A percentile compares a stretch with the other conserved stretches of the same genome.
These are phyloP conservation scores for Panagrolaimus sp. DNA, from an alignment of 1,140 invertebrate genomes.

Conservation along the genomic window DNA sequence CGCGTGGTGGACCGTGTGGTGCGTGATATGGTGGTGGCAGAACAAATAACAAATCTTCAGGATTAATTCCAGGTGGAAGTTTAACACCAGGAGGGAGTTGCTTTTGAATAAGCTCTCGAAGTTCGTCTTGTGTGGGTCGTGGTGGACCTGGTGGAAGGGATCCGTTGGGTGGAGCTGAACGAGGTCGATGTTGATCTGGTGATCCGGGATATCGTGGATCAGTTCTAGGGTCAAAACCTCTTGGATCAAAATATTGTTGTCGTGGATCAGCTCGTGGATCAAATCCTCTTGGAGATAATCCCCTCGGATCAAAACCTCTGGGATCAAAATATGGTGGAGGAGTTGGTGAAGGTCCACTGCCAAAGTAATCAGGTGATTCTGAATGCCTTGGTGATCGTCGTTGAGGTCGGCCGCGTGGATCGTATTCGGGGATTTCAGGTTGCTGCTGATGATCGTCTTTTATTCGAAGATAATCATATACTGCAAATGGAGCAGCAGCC, in stretches of 20 bases:
- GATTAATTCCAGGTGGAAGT: slow-evolving; percentile 29
- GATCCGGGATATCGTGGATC: background rate
- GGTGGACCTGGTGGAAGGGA: background rate
- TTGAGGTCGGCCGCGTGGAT: slow-evolving; percentile 8
- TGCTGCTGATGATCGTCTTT: slow-evolving; percentile 35
- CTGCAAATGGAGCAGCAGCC: slow-evolving; percentile 44
- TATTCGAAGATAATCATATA: slow-evolving; percentile 55
- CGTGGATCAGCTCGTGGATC: background rate
- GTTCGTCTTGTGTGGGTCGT: slow-evolving; percentile 7
- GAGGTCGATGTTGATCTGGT: background rate
- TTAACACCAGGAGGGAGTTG: slow-evolving; percentile 26
- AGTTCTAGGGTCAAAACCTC: background rate
- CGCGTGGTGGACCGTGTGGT: slow-evolving; percentile 12
- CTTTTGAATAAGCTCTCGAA: slow-evolving; percentile 5
- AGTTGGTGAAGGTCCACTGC: background rate
- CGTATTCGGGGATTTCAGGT: slow-evolving; percentile 12
- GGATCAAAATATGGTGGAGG: background rate
- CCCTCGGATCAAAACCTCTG: background rate
- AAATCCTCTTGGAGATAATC: background rate
- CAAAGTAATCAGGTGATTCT: background rate
- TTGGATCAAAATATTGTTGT: background rate
- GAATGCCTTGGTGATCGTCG: background rate
- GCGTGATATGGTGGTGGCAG: slow-evolving; percentile 14
- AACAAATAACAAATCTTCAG: slow-evolving; percentile 21
- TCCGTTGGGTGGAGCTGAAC: background rate